Evolutionary conservation across 2,113 vertebrate species (phyloP).

Genomic region (Microtus richardsoni): DNA sequence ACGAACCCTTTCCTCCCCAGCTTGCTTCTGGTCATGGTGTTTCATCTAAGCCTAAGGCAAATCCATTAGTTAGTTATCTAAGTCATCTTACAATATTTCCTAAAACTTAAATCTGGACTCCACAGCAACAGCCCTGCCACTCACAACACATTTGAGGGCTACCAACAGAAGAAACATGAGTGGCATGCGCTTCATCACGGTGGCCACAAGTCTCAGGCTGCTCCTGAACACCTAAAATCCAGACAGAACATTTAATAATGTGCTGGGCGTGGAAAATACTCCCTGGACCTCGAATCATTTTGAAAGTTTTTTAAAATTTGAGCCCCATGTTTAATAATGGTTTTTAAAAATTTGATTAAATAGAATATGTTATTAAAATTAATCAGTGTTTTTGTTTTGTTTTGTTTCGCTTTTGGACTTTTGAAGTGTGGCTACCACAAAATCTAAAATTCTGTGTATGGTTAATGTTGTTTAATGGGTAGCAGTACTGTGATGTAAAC

Average conservation of each 20-base stretch:
- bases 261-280: not conserved
- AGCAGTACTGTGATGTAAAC: not conserved
- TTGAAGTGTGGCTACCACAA: not conserved
- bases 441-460: not conserved
- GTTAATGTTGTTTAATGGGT: not conserved
- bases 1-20: not conserved
- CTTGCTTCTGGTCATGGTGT: not conserved
- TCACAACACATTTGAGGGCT: not conserved
- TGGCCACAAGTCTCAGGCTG: not conserved
- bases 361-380: conserved; percentile 15
- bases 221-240: not conserved
- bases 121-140: not conserved
- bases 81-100: not conserved
- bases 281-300: not conserved
- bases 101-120: conserved; percentile 11
- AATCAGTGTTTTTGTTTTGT: not conserved
- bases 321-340: not conserved
- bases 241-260: not conserved
- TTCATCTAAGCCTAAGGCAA: not conserved
- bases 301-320: not conserved
- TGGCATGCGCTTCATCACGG: not conserved
- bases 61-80: not conserved
- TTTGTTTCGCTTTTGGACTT: not conserved
- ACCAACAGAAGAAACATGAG: not conserved
- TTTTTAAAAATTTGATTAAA: not conserved